Conservation (phyloP, 2,797 vertebrate genomes). For the Manis javanica region DNA sequence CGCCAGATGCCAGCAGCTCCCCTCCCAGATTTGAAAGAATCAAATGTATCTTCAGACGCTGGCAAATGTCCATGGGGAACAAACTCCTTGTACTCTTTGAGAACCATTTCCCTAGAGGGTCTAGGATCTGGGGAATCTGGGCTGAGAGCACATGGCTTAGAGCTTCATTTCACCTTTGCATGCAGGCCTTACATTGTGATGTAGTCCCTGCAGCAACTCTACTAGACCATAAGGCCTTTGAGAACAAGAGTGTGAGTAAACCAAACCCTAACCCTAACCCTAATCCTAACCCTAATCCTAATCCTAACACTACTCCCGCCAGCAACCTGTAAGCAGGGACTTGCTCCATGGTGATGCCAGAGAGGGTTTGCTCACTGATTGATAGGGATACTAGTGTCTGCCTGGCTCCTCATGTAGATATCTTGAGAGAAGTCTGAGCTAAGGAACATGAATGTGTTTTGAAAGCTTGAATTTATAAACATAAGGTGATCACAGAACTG, state of each 20-base stretch:
- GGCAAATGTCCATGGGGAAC: background rate
- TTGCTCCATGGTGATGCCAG: background rate
- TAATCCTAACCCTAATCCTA: too few relatives aligned
- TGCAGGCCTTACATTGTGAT: accelerated
- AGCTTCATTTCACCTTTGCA: background rate
- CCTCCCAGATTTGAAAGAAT: background rate
- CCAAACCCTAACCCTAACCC: too few relatives aligned
- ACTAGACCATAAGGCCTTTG: background rate
- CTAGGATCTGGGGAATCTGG: background rate
- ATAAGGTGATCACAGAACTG: conserved; percentile 37
- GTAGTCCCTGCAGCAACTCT: too few relatives aligned
- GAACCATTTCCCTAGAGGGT: background rate
- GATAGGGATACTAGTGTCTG: background rate
- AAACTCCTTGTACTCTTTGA: background rate
- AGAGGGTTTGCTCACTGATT: background rate
- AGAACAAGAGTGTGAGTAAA: background rate
- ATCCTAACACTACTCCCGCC: background rate
- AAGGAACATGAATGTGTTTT: conserved; percentile 26
- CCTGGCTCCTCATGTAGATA: background rate
- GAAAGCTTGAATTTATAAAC: conserved; percentile 49
- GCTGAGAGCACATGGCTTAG: background rate
- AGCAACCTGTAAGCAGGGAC: background rate
- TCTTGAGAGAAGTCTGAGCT: conserved; percentile 45
- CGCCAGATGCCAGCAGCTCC: background rate
- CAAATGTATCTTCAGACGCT: background rate